These are phyloP conservation scores for Plotosus lineatus DNA, from an alignment of 2,113 vertebrate species.

Conservation along the genomic window DNA sequence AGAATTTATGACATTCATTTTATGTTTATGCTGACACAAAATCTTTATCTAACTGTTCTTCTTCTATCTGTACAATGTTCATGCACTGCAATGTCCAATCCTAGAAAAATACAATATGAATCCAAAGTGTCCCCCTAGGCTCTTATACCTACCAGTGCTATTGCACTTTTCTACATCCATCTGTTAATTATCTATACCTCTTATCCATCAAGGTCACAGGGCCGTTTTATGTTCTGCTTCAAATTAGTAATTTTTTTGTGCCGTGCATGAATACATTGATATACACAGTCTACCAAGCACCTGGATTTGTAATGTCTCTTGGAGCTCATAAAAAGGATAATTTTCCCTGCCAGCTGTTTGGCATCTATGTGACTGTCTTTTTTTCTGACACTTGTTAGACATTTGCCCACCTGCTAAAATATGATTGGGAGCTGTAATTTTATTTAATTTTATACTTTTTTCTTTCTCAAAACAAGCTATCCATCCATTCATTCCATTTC, in stretches of 20 bases:
- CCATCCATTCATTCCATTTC: neutral
- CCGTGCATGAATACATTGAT: too few relatives aligned
- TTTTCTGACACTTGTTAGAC: conserved; percentile 8
- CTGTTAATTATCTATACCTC: neutral
- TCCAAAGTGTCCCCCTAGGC: neutral
- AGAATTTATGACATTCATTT: neutral
- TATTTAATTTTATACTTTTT: too few relatives aligned
- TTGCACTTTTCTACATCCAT: neutral
- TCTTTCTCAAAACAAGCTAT: neutral
- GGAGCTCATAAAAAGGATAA: neutral
- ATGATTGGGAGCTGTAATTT: neutral
- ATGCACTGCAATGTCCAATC: too few relatives aligned
- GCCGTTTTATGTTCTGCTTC: too few relatives aligned
- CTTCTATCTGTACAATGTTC: neutral
- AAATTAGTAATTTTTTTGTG: too few relatives aligned
- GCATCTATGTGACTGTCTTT: neutral
- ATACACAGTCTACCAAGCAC: neutral
- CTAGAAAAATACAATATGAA: neutral
- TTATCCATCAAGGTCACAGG: too few relatives aligned
- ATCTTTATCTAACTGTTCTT: neutral
- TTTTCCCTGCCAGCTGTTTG: neutral
- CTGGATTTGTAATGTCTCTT: neutral
- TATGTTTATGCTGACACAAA: neutral
- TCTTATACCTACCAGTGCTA: too few relatives aligned
- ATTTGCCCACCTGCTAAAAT: neutral